Evolutionary conservation across 1,140 invertebrate species (phyloP).

Genomic region (Leptinotarsa lineolata): DNA sequence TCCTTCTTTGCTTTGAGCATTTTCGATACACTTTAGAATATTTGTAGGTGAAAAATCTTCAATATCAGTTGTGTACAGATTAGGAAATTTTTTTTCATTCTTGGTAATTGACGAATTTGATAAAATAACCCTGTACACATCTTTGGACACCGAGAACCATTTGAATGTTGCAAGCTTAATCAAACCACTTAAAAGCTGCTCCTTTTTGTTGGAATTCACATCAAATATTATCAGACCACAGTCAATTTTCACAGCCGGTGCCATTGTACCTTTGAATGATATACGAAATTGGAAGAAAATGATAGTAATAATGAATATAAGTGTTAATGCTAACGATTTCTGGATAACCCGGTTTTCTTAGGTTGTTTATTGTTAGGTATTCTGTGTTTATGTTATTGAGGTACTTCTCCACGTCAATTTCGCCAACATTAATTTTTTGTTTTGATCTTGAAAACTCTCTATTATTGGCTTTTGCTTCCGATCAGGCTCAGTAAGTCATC

Average conservation of each 20-base stretch:
- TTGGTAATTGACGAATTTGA: constrained; percentile 29
- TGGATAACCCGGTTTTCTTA: too few relatives aligned
- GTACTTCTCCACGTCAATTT: too few relatives aligned
- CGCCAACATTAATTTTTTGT: too few relatives aligned
- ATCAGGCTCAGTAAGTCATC: too few relatives aligned
- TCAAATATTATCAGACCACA: constrained; percentile 38
- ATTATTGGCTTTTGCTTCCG: too few relatives aligned
- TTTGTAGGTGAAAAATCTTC: constrained; percentile 21
- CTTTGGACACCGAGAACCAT: constrained; percentile 34
- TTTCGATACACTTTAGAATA: constrained; percentile 27
- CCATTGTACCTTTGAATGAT: constrained; percentile 27
- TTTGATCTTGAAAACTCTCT: too few relatives aligned
- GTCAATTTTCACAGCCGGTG: constrained; percentile 35
- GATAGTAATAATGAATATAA: too few relatives aligned
- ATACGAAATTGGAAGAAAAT: too few relatives aligned
- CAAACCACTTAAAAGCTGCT: constrained; percentile 19
- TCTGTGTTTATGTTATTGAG: too few relatives aligned
- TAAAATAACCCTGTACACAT: constrained; percentile 35
- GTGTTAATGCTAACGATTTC: too few relatives aligned
- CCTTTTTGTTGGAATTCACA: constrained; percentile 18
- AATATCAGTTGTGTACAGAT: constrained; percentile 19
- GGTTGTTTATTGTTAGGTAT: too few relatives aligned
- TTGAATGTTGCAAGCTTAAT: constrained; percentile 28
- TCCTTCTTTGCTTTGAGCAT: constrained; percentile 16
- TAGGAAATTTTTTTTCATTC: constrained; percentile 27